Percentiles rank a stretch among this genome's conserved stretches.
These are phyloP conservation scores for Poecilia velifera DNA, from an alignment of 2,797 vertebrate genomes.

Conservation along the genomic window DNA sequence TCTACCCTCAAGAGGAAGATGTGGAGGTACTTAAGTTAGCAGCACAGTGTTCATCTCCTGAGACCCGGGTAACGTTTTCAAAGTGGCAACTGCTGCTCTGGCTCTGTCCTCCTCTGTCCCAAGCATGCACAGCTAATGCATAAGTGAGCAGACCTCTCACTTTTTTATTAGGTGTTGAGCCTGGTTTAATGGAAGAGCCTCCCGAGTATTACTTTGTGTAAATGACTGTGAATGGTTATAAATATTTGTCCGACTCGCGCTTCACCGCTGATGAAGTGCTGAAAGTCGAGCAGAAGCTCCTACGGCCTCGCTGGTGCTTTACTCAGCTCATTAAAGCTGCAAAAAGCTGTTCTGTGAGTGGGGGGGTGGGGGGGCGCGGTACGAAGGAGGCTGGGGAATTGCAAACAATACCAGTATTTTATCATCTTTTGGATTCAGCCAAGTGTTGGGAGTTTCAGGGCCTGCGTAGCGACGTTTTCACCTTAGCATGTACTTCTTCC, in stretches of 20 bases:
- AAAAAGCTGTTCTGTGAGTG: slow-evolving; percentile 56
- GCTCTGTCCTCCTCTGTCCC: slow-evolving; percentile 42
- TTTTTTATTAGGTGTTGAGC: slow-evolving; percentile 52
- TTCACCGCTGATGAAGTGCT: slow-evolving; percentile 76
- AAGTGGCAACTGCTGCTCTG: slow-evolving; percentile 71
- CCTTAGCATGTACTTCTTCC: slow-evolving; percentile 46
- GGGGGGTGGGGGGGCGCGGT: too few relatives aligned
- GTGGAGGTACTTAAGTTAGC: slow-evolving; percentile 77
- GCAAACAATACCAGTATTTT: slow-evolving; percentile 73
- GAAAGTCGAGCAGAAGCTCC: slow-evolving; percentile 54
- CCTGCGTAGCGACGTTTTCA: slow-evolving; percentile 53
- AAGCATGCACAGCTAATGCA: slow-evolving; percentile 37
- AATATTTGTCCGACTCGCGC: slow-evolving; percentile 65
- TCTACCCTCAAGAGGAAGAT: slow-evolving; percentile 74
- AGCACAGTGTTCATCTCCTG: slow-evolving; percentile 61
- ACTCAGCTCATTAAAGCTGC: slow-evolving; percentile 75
- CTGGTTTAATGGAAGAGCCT: slow-evolving; percentile 39
- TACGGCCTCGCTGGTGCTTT: slow-evolving; percentile 58
- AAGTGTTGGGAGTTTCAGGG: slow-evolving; percentile 44
- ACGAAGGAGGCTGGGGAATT: slow-evolving; percentile 59
- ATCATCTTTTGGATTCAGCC: slow-evolving; percentile 74
- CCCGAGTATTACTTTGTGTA: slow-evolving; percentile 46
- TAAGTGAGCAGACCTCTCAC: slow-evolving; percentile 22
- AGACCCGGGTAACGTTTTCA: slow-evolving; percentile 77
- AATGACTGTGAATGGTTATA: slow-evolving; percentile 72